Conservation (phyloP, 1,140 invertebrate genomes). For the Cyrtorhinus lividipennis region DNA sequence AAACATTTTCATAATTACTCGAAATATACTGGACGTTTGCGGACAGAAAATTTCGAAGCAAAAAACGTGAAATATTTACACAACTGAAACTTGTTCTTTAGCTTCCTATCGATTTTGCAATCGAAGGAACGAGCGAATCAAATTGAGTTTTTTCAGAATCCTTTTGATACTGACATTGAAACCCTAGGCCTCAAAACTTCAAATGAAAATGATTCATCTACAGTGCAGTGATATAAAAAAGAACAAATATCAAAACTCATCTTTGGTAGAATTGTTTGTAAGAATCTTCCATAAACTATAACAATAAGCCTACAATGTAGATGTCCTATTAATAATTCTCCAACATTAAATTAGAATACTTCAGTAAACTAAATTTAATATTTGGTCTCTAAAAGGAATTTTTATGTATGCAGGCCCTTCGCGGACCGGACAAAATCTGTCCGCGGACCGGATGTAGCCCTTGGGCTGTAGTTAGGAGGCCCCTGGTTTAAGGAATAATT, state of each 20-base stretch:
- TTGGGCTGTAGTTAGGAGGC: slow-evolving; percentile 16
- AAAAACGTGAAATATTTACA: neutral
- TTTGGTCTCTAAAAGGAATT: slow-evolving; percentile 1
- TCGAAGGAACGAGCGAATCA: neutral
- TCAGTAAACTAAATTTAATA: neutral
- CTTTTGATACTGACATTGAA: no score
- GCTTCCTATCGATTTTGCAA: neutral
- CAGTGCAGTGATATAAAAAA: no score
- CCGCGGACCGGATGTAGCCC: slow-evolving; percentile 14
- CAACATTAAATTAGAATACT: slow-evolving; percentile 5
- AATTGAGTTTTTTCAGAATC: no score
- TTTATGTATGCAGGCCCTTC: slow-evolving; percentile 7
- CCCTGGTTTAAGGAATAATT: slow-evolving; percentile 5
- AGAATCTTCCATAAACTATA: no score
- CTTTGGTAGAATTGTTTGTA: no score
- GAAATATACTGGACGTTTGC: no score
- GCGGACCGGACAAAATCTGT: slow-evolving; percentile 7
- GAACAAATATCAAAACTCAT: no score
- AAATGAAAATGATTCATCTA: no score
- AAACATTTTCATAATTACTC: neutral
- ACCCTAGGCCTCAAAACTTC: no score
- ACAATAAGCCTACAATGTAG: no score
- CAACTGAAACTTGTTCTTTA: neutral
- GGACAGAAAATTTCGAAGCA: no score
- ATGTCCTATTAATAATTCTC: no score